Evolutionary conservation across 2,797 vertebrate genomes (phyloP).

Genomic region (Lates japonicus): DNA sequence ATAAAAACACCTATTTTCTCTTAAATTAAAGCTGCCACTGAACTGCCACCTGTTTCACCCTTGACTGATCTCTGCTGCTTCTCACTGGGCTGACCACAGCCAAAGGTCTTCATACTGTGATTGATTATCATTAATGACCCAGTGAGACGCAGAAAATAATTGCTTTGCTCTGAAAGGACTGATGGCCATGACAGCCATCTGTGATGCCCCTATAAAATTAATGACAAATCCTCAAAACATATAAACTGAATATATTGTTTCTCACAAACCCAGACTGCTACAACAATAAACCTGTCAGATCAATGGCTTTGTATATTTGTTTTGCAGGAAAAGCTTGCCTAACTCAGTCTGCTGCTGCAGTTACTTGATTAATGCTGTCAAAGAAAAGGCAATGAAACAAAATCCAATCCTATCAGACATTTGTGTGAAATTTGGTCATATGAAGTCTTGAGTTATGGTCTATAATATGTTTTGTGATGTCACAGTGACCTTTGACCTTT

Average conservation of each 20-base stretch:
- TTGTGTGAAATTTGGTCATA: no score
- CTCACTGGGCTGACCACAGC: constrained; percentile 13
- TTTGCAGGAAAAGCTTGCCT: neutral
- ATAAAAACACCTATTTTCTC: constrained; percentile 24
- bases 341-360: neutral
- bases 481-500: no score
- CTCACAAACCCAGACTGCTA: constrained; percentile 5
- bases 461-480: no score
- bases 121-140: constrained; percentile 42
- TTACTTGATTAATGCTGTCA: neutral
- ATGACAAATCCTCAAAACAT: constrained; percentile 14
- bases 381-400: constrained; percentile 20
- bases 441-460: no score
- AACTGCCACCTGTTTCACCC: constrained; percentile 38
- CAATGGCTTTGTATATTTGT: constrained; percentile 6
- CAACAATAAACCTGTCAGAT: constrained; percentile 17
- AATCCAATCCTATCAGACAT: neutral
- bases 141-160: constrained; percentile 25
- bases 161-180: constrained; percentile 21
- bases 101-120: constrained; percentile 34
- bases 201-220: constrained; percentile 16
- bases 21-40: constrained; percentile 50
- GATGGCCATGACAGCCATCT: constrained; percentile 15
- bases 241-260: constrained; percentile 14
- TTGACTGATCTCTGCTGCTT: constrained; percentile 26